Evolutionary conservation across 2,888 invertebrate species (phyloP).

Genomic region (Uloborus plumipes): DNA sequence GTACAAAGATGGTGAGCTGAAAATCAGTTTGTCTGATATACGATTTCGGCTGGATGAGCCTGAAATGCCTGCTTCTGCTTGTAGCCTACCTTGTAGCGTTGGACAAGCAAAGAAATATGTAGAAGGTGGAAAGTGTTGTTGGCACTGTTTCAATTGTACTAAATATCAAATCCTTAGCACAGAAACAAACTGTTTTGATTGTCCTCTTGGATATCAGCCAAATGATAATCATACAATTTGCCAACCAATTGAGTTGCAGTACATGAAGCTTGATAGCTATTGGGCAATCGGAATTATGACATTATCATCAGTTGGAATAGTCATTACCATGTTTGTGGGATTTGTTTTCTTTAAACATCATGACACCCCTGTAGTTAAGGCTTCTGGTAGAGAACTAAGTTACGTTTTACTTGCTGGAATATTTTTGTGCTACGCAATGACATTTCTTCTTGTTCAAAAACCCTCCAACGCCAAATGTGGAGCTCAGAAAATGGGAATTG

Average conservation of each 20-base stretch:
- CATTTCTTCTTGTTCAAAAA: constrained; percentile 71
- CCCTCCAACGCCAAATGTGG: constrained; percentile 71
- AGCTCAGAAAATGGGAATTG: constrained; percentile 71
- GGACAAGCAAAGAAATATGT: constrained; percentile 94
- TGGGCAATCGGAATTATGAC: constrained; percentile 96
- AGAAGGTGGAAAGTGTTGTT: constrained; percentile 93
- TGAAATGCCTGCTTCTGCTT: constrained; percentile 86
- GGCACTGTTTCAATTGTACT: constrained; percentile 93
- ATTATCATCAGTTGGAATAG: constrained; percentile 71
- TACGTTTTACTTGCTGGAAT: constrained; percentile 72
- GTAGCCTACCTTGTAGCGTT: constrained; percentile 87
- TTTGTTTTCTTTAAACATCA: constrained; percentile 71
- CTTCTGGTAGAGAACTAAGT: constrained; percentile 73
- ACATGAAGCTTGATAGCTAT: constrained; percentile 78
- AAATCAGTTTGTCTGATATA: constrained; percentile 75
- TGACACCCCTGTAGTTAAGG: constrained; percentile 73
- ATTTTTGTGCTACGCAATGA: constrained; percentile 72
- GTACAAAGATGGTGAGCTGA: constrained; percentile 86
- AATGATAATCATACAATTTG: constrained; percentile 73
- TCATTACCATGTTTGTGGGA: constrained; percentile 70
- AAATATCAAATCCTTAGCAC: constrained; percentile 86
- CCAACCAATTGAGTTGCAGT: constrained; percentile 81
- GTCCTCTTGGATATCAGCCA: constrained; percentile 74
- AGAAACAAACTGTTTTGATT: constrained; percentile 87
- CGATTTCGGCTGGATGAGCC: constrained; percentile 62